Evolutionary conservation across 2,888 invertebrate genomes (phyloP).

Genomic region (Cheilosia pagana): DNA sequence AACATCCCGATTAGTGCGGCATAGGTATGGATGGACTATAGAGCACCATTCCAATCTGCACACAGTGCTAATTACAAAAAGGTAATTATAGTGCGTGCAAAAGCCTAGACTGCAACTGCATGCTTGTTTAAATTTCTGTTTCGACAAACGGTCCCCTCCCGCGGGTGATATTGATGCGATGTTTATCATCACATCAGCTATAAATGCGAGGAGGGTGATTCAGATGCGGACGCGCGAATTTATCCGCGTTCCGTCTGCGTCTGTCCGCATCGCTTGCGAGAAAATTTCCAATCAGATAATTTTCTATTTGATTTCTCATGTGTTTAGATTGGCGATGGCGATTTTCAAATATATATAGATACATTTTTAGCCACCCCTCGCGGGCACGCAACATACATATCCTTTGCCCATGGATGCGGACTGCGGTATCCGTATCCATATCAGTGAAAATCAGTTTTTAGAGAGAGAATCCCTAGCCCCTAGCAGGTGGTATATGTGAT

Average conservation of each 20-base stretch:
- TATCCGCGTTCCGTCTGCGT: background rate
- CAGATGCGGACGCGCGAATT: background rate
- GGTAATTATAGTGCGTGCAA: slow-evolving; percentile 59
- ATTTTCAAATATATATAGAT: slow-evolving; percentile 58
- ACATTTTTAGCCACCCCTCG: slow-evolving; percentile 9
- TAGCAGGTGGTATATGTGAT: background rate
- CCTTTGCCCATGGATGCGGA: background rate
- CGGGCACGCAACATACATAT: background rate
- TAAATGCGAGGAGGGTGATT: background rate
- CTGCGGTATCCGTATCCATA: background rate
- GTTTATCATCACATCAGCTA: slow-evolving; percentile 28
- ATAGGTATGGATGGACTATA: background rate
- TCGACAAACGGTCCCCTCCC: background rate
- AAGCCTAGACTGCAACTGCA: slow-evolving; percentile 25
- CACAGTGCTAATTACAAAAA: slow-evolving; percentile 63
- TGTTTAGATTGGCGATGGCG: slow-evolving; percentile 52
- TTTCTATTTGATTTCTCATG: slow-evolving; percentile 68
- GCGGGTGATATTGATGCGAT: slow-evolving; percentile 47
- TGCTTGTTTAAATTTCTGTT: slow-evolving; percentile 33
- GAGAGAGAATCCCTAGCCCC: slow-evolving; percentile 32
- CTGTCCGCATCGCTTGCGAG: slow-evolving; percentile 28
- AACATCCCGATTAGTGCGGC: background rate
- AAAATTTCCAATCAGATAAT: slow-evolving; percentile 69
- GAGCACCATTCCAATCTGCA: background rate
- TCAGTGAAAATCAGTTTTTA: slow-evolving; percentile 24